phyloP scores from a whole-genome alignment of 2,888 invertebrate genomes.

The Oegoconia quadripuncta region DNA sequence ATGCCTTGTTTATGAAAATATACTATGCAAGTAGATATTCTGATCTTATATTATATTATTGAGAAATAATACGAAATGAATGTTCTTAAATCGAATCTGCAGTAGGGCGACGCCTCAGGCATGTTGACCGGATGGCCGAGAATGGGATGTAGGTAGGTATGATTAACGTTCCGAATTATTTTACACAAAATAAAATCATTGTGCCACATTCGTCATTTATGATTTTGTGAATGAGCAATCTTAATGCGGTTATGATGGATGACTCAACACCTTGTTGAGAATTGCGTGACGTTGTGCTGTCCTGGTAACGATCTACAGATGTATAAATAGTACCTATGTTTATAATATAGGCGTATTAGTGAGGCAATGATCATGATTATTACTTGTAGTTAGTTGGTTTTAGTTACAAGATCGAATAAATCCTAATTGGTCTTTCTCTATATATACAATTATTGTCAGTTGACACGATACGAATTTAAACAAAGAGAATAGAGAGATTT shows the following conservation, averaged over 20 bases:
- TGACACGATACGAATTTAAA: slow-evolving; percentile 34
- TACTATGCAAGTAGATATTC: too few relatives aligned
- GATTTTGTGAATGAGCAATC: slow-evolving; percentile 64
- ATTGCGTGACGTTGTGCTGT: slow-evolving; percentile 44
- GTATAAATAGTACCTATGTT: too few relatives aligned
- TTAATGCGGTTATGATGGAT: slow-evolving; percentile 49
- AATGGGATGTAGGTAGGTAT: too few relatives aligned
- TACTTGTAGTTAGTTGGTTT: slow-evolving; percentile 36
- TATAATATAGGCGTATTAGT: too few relatives aligned
- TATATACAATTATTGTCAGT: slow-evolving; percentile 34
- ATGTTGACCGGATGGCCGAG: slow-evolving; percentile 8
- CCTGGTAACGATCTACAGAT: slow-evolving; percentile 30
- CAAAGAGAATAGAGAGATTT: slow-evolving; percentile 22
- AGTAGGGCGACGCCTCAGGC: slow-evolving; percentile 10
- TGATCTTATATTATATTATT: too few relatives aligned
- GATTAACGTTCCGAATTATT: slow-evolving; percentile 21
- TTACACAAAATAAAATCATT: slow-evolving; percentile 33
- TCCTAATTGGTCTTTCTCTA: slow-evolving; percentile 31
- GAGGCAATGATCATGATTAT: slow-evolving; percentile 31
- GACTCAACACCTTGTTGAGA: slow-evolving; percentile 53
- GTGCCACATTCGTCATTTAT: slow-evolving; percentile 37
- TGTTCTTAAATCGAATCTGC: slow-evolving; percentile 4
- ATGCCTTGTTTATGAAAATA: too few relatives aligned
- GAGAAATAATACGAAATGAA: slow-evolving; percentile 15
- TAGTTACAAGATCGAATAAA: slow-evolving; percentile 38